These are phyloP conservation scores for Drosophila kohkoa DNA, from an alignment of 1,140 invertebrate species.

Conservation along the genomic window DNA sequence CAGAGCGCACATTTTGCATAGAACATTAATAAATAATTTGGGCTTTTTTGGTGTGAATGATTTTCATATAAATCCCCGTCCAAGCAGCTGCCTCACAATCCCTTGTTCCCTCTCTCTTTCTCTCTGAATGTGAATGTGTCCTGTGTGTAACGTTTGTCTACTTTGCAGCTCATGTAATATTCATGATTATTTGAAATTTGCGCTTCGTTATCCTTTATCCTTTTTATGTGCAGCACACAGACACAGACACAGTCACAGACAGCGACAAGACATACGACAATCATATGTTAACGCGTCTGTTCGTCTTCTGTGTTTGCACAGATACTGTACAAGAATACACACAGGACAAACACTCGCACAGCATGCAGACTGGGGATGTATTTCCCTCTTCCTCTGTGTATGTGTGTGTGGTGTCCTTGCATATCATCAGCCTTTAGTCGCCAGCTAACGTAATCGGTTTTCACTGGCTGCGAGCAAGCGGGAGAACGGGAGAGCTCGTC, in stretches of 20 bases:
- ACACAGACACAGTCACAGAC: conserved; percentile 24
- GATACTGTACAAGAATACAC: conserved; percentile 46
- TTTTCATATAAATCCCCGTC: conserved; percentile 71
- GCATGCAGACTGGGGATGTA: neutral
- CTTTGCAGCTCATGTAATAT: conserved; percentile 79
- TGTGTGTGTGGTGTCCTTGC: conserved; percentile 50
- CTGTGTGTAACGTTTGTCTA: conserved; percentile 68
- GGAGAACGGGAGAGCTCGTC: neutral
- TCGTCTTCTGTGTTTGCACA: conserved; percentile 60
- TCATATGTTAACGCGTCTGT: conserved; percentile 74
- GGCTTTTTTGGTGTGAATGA: conserved; percentile 70
- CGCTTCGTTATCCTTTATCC: conserved; percentile 81
- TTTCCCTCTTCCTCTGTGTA: neutral
- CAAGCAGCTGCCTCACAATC: conserved; percentile 9
- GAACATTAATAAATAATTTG: conserved; percentile 79
- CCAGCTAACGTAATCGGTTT: conserved; percentile 66
- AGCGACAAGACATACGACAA: conserved; percentile 68
- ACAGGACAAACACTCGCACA: conserved; percentile 18
- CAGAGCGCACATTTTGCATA: conserved; percentile 61
- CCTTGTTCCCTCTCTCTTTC: neutral
- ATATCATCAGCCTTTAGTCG: conserved; percentile 64
- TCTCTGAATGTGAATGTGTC: conserved; percentile 12
- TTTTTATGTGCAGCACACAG: conserved; percentile 65
- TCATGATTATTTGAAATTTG: conserved; percentile 83
- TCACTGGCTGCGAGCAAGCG: conserved; percentile 46